Evolutionary conservation across 2,888 invertebrate genomes (phyloP).

Genomic region (Spicauda simplicius): DNA sequence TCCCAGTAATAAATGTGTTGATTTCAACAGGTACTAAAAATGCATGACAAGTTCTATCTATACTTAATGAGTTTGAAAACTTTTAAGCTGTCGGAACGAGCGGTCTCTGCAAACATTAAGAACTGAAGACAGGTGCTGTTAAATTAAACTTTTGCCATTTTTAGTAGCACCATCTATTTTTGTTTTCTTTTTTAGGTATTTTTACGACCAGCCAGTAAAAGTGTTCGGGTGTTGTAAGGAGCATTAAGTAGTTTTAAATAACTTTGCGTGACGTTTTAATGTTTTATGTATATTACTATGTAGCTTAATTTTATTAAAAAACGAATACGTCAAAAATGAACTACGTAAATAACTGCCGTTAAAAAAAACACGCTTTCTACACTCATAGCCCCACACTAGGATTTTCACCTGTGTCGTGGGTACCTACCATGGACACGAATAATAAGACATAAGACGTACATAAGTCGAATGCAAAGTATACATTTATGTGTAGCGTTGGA

Average conservation of each 20-base stretch:
- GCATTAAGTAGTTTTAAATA: not conserved
- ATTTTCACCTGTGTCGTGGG: too few species aligned
- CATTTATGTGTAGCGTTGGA: too few species aligned
- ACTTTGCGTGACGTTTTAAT: too few species aligned
- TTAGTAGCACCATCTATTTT: not conserved
- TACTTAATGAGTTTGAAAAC: constrained; percentile 23
- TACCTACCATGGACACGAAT: too few species aligned
- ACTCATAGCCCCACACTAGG: too few species aligned
- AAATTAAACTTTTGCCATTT: constrained; percentile 16
- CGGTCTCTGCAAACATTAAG: constrained; percentile 4
- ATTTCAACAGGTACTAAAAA: constrained; percentile 32
- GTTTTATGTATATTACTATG: too few species aligned
- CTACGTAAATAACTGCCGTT: too few species aligned
- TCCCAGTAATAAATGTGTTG: constrained; percentile 12
- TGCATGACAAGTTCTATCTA: constrained; percentile 26
- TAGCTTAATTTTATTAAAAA: too few species aligned
- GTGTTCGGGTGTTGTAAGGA: not conserved
- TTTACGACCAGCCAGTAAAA: not conserved
- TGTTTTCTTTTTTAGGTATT: not conserved
- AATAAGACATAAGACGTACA: too few species aligned
- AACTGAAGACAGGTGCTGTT: constrained; percentile 14
- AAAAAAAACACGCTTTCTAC: too few species aligned
- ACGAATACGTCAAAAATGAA: too few species aligned
- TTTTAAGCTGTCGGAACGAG: constrained; percentile 18
- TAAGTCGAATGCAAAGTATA: too few species aligned